These are phyloP conservation scores for Rhimphoctona megacephalus DNA, from an alignment of 2,888 invertebrate species.

Conservation along the genomic window DNA sequence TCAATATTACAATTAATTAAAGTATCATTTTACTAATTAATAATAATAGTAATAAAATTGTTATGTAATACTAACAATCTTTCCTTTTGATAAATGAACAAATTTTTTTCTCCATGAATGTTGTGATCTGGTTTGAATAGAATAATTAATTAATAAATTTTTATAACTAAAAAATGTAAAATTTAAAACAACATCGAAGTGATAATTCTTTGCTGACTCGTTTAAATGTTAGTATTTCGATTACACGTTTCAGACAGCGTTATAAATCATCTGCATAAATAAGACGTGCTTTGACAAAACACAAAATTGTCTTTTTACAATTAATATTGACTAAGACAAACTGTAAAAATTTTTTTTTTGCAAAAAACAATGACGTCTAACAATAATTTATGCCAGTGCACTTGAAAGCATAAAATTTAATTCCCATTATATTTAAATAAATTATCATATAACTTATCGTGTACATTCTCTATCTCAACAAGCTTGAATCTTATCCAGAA, in stretches of 20 bases:
- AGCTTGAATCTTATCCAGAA: constrained; percentile 6
- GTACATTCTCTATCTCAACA: neutral
- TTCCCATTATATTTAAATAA: constrained; percentile 17
- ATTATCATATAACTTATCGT: neutral
- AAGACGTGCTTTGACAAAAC: neutral
- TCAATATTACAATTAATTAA: neutral
- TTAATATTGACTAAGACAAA: neutral
- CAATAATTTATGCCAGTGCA: neutral
- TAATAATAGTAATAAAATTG: neutral
- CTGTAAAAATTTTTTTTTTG: neutral
- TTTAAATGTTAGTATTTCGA: neutral
- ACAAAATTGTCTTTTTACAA: neutral
- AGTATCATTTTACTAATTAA: neutral
- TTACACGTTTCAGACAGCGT: neutral
- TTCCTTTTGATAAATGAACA: too few relatives aligned
- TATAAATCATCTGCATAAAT: neutral
- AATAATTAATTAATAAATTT: neutral
- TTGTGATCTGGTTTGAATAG: neutral
- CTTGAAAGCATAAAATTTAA: neutral
- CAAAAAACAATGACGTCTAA: neutral
- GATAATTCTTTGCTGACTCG: neutral
- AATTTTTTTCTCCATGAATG: too few relatives aligned
- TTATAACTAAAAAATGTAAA: neutral
- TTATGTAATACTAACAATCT: neutral
- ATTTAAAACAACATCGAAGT: neutral